Evolutionary conservation across 2,888 invertebrate species (phyloP), one percentile per base, ranked within the genome.

Genomic region (Rhamnusium bicolor): DNA sequence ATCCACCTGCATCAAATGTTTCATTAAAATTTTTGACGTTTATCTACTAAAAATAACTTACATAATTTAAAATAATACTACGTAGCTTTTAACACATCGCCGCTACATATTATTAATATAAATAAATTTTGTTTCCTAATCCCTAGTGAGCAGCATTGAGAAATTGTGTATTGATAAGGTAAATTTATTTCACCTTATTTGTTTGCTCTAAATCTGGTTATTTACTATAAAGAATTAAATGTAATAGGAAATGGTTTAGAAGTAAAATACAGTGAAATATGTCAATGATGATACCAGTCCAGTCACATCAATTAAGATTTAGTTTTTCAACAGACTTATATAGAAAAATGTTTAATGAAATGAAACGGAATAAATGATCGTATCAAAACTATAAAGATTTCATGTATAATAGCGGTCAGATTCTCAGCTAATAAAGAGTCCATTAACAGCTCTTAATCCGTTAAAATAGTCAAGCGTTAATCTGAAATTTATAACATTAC

Each of bases 361-460:
- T 58, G 19, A 71, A 58, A 54, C 27, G 27, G 24, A 5, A 27
- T 19, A 47, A 66, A 56, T 49, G 29, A 29, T 60, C 32, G 49
- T 40, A 61, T 62, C 60, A 68, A 68, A 61, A 40, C 29, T 62
- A 65, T 73, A 73, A 73, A 73, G 47, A 66, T 74, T 53, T 66
- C 74, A 56, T 16, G 49, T 40, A 74, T 56, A 71, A 74, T 62
- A 19, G 54, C 61, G 24, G 49, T 32, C 69, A 27, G 27, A 46
- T 71, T 61, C 66, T 60, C 58, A 67, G 58, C 73, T 47, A 69
- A 71, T 73, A 76, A 73, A 69, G 56, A 62, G 47, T 27, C 73
- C 71, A 71, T 71, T 71, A 67, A 73, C 60, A 54, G 56, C 32
- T 53, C 53, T 29, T 76, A 76, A 76, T 76, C 76, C 76, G 32